Conservation (phyloP, 1,140 invertebrate species). For the Drosophila bocki region DNA sequence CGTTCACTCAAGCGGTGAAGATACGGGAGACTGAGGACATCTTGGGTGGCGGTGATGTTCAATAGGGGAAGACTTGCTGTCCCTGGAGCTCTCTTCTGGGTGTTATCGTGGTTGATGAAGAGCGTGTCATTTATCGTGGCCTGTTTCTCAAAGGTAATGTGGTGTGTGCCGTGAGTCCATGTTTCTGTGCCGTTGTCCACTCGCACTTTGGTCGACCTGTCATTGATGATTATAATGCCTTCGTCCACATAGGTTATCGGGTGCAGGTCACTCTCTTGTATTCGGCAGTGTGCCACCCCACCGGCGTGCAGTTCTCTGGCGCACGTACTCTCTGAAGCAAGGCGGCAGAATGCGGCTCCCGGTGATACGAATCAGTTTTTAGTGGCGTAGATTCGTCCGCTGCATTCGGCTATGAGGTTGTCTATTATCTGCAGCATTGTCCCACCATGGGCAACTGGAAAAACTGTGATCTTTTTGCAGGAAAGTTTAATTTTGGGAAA, state of each 20-base stretch:
- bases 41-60: constrained; percentile 6
- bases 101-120: constrained; percentile 1
- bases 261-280: constrained; percentile 17
- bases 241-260: background rate
- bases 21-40: background rate
- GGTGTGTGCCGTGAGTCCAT: constrained; percentile 26
- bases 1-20: constrained; percentile 3
- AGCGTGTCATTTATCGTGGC: constrained; percentile 25
- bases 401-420: constrained; percentile 4
- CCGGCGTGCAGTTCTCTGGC: no score
- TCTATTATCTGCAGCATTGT: constrained; percentile 13
- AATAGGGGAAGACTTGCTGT: background rate
- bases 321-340: background rate
- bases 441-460: constrained; percentile 1
- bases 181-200: constrained; percentile 26
- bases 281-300: constrained; percentile 8
- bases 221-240: background rate
- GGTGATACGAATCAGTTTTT: background rate
- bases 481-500: no score
- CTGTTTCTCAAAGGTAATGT: constrained; percentile 13
- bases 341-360: background rate
- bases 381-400: background rate
- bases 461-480: background rate
- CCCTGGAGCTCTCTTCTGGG: constrained; percentile 1
- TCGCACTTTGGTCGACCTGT: constrained; percentile 21